phyloP scores from a whole-genome alignment of 2,797 vertebrate genomes.

The Cichlasoma orientale region DNA sequence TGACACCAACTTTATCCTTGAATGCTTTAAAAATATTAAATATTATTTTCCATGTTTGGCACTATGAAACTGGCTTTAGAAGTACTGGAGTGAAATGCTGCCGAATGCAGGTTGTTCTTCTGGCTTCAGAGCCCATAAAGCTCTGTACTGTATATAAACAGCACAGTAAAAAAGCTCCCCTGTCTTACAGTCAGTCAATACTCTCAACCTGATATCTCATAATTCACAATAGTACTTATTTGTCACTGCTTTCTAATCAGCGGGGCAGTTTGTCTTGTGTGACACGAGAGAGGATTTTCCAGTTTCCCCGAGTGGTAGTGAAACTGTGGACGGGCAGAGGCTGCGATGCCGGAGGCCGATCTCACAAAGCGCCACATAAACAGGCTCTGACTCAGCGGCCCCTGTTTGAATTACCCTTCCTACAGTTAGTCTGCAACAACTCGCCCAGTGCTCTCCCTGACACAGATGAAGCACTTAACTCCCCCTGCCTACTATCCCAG shows the following conservation, averaged over 20 bases:
- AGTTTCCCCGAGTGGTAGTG: background rate
- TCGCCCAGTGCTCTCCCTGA: constrained; percentile 78
- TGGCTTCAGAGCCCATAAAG: background rate
- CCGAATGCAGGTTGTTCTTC: background rate
- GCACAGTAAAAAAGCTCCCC: background rate
- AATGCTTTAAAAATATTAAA: background rate
- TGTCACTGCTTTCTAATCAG: constrained; percentile 54
- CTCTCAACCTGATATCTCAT: constrained; percentile 14
- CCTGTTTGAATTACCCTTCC: constrained; percentile 45
- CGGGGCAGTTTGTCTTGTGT: constrained; percentile 68
- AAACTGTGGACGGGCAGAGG: background rate
- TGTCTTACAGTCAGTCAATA: constrained; percentile 13
- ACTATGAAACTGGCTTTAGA: background rate
- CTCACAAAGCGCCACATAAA: constrained; percentile 27
- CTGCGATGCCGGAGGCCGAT: constrained; percentile 22
- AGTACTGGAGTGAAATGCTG: background rate
- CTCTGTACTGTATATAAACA: background rate
- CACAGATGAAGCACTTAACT: constrained; percentile 94
- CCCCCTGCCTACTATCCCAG: constrained; percentile 86
- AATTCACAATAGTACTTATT: constrained; percentile 12
- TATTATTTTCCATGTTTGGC: background rate
- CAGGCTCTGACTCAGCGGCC: constrained; percentile 49
- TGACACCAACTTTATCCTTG: background rate
- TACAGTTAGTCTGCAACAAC: constrained; percentile 75
- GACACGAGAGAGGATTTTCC: constrained; percentile 11